Percentiles rank a stretch among this genome's conserved stretches.
These are phyloP conservation scores for Ophraella communa DNA, from an alignment of 2,888 invertebrate genomes.

Conservation along the genomic window DNA sequence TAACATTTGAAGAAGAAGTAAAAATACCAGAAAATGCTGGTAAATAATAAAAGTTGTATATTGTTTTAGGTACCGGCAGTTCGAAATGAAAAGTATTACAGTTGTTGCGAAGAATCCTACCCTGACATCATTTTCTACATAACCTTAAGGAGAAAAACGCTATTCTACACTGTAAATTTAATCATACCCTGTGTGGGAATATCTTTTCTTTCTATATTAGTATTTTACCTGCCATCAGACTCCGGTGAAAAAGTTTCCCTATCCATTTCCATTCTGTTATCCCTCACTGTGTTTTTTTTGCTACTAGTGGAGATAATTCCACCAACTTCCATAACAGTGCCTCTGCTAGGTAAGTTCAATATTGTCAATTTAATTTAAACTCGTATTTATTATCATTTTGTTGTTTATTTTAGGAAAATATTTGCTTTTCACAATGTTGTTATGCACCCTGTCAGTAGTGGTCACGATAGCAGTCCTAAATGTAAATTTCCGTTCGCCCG, in stretches of 20 bases:
- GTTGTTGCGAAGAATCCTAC: constrained; percentile 97
- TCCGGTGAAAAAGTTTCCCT: constrained; percentile 98
- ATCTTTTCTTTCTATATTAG: constrained; percentile 94
- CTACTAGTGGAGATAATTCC: constrained; percentile 93
- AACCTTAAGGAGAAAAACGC: constrained; percentile 90
- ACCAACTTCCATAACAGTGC: constrained; percentile 91
- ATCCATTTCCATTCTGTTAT: constrained; percentile 91
- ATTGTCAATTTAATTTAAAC: neutral
- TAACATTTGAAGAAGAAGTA: too few relatives aligned
- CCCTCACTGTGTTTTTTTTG: constrained; percentile 93
- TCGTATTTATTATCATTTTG: neutral
- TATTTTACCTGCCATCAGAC: constrained; percentile 97
- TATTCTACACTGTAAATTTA: constrained; percentile 97
- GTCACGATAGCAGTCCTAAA: constrained; percentile 93
- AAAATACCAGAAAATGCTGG: too few relatives aligned
- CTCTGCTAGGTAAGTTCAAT: constrained; percentile 74
- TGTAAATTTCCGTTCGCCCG: constrained; percentile 91
- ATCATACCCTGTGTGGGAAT: constrained; percentile 98
- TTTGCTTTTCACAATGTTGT: constrained; percentile 92
- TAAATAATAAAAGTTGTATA: constrained; percentile 50
- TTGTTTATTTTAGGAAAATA: constrained; percentile 63
- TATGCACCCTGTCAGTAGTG: constrained; percentile 90
- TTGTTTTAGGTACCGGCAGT: constrained; percentile 23
- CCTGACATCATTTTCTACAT: constrained; percentile 98
- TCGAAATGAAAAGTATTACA: constrained; percentile 76